These are phyloP conservation scores for Parnassius glacialis DNA, from an alignment of 2,888 invertebrate species.

Conservation along the genomic window DNA sequence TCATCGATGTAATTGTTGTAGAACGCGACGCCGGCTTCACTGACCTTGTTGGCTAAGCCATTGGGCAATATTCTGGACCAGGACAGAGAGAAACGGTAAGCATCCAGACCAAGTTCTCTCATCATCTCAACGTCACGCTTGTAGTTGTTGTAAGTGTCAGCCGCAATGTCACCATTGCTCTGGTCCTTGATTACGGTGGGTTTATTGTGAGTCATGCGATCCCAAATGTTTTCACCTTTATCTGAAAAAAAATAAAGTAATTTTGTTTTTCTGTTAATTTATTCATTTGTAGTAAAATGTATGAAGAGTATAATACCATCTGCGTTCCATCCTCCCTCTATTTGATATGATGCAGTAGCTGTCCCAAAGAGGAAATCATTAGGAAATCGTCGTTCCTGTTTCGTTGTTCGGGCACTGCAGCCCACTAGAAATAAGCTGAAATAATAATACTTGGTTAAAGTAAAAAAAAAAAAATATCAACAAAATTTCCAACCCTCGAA, in stretches of 20 bases:
- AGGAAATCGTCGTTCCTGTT: slow-evolving; percentile 45
- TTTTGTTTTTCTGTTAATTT: too few species aligned
- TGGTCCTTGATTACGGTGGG: slow-evolving; percentile 44
- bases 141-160: slow-evolving; percentile 82
- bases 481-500: too few species aligned
- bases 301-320: slow-evolving; percentile 43
- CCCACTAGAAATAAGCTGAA: slow-evolving; percentile 7
- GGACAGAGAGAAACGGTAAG: slow-evolving; percentile 79
- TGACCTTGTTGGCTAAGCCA: slow-evolving; percentile 73
- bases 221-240: slow-evolving; percentile 59
- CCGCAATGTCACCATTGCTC: slow-evolving; percentile 79
- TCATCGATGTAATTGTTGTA: slow-evolving; percentile 84
- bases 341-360: slow-evolving; percentile 58
- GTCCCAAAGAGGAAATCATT: slow-evolving; percentile 57
- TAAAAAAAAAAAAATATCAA: too few species aligned
- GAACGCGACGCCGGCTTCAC: slow-evolving; percentile 81
- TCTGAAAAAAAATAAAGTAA: slow-evolving; percentile 34
- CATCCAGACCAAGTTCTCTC: slow-evolving; percentile 63
- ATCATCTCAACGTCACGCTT: slow-evolving; percentile 77
- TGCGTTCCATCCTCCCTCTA: slow-evolving; percentile 58
- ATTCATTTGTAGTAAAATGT: background rate
- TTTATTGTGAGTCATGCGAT: slow-evolving; percentile 48
- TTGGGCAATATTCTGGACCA: slow-evolving; percentile 83
- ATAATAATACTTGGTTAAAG: background rate
- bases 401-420: slow-evolving; percentile 14